Percentiles rank a stretch among this genome's conserved stretches.
These are phyloP conservation scores for Parazoanthus swiftii DNA, from an alignment of 92 coral and sea anemone genomes.

Conservation along the genomic window DNA sequence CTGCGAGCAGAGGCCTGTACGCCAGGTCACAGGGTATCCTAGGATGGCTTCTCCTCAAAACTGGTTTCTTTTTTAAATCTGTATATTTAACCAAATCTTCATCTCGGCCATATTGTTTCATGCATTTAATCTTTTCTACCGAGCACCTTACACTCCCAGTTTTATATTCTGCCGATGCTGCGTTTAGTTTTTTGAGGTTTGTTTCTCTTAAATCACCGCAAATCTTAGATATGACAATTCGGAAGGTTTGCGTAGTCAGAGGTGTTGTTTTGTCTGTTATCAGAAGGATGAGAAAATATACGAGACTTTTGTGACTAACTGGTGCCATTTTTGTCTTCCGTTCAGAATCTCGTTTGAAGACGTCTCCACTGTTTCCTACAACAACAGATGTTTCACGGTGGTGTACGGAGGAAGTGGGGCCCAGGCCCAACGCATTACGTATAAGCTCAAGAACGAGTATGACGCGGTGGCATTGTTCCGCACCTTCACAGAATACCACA, in stretches of 20 bases:
- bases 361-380: constrained; percentile 98
- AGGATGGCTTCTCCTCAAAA: too few relatives aligned
- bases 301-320: neutral
- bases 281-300: neutral
- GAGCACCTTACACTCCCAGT: too few relatives aligned
- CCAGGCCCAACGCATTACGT: constrained; percentile 85
- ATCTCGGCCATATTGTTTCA: too few relatives aligned
- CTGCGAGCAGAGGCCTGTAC: too few relatives aligned
- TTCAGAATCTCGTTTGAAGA: constrained; percentile 91
- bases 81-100: too few relatives aligned
- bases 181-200: neutral
- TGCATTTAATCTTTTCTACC: too few relatives aligned
- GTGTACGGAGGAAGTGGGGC: constrained; percentile 87
- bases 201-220: too few relatives aligned
- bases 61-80: too few relatives aligned
- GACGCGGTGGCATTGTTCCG: constrained; percentile 93
- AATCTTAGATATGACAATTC: too few relatives aligned
- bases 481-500: constrained; percentile 97
- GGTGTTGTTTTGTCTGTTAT: neutral
- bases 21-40: too few relatives aligned
- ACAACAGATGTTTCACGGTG: constrained; percentile 88
- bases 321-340: neutral
- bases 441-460: constrained; percentile 87
- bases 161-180: neutral
- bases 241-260: neutral